These are phyloP conservation scores for Spinus olivaceus DNA, from an alignment of 2,797 vertebrate genomes.

Conservation along the genomic window DNA sequence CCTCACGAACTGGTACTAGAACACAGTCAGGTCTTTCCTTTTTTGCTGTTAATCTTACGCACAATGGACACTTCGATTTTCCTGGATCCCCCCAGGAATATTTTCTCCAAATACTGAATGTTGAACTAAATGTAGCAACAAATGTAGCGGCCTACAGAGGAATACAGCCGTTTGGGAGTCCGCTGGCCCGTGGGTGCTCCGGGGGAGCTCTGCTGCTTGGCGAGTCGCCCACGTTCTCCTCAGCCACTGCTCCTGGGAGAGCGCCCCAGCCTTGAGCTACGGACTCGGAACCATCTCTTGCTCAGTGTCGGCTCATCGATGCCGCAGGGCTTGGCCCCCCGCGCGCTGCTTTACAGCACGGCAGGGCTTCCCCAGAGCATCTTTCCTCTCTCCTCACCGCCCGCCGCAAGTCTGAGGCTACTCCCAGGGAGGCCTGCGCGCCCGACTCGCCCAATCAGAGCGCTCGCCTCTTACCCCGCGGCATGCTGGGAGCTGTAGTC, in stretches of 20 bases:
- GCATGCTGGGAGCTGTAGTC: neutral
- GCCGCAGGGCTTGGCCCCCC: neutral
- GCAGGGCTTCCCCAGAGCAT: rapidly evolving
- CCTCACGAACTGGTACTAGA: neutral
- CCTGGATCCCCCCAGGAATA: neutral
- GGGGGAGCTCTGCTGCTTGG: neutral
- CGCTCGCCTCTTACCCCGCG: rapidly evolving
- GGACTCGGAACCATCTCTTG: neutral
- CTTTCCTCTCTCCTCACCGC: rapidly evolving
- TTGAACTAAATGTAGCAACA: neutral
- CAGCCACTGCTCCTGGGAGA: neutral
- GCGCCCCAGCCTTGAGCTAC: neutral
- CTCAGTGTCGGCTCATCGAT: neutral
- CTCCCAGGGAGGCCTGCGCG: no score
- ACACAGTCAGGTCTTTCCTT: neutral
- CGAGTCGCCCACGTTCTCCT: neutral
- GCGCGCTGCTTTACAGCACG: rapidly evolving
- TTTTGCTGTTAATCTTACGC: neutral
- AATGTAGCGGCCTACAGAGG: neutral
- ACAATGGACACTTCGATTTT: rapidly evolving
- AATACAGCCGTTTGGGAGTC: neutral
- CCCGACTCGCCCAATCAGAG: neutral
- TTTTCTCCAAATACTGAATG: neutral
- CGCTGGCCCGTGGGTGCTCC: neutral
- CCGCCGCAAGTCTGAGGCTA: rapidly evolving